Evolutionary conservation across 2,888 invertebrate genomes (phyloP), one percentile per base, ranked within the genome.

Genomic region (Morpho achilles): DNA sequence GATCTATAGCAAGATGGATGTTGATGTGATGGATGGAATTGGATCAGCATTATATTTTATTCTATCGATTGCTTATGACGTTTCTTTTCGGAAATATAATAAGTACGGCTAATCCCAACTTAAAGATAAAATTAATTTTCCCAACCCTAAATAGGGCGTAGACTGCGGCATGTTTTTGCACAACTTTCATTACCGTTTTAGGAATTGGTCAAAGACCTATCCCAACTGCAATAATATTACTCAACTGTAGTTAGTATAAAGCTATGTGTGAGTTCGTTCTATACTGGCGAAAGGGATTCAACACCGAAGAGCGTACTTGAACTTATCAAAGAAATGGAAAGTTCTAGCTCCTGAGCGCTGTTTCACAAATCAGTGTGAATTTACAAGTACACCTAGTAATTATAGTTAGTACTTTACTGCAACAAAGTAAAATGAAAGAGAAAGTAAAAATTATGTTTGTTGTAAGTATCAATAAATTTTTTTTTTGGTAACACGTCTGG

Each of bases 111-210:
- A 32, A 32, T 32, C 32, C 32, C 32, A 32, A 32, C 2, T 32
- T 32, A 2, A 32, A 32, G 5, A 32, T 32, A 32, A 32, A 32
- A 32, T 32, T 9, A 22, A 6, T 23, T 7, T 41, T 41, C 44
- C 9, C 45, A 59, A 48, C 59, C 62, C 62, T 62, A 59, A 48
- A 57, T 44, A 49, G 71, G 72, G 70, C 73, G 75, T 72, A 66
- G 73, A 64, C 68, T 63, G 60, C 58, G 64, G 71, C 72, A 63
- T 68, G 72, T 71, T 71, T 69, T 70, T 67, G 68, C 62, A 64
- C 74, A 72, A 82, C 87, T 88, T 88, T 88, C 88, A 74, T 86
- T 72, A 64, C 86, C 83, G 76, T 85, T 81, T 84, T 79, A 77
- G 82, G 86, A 65, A 67, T 65, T 76, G 77, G 73, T 70, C 76